phyloP scores from a whole-genome alignment of 2,888 invertebrate genomes.

The Leptinotarsa peninsularis region DNA sequence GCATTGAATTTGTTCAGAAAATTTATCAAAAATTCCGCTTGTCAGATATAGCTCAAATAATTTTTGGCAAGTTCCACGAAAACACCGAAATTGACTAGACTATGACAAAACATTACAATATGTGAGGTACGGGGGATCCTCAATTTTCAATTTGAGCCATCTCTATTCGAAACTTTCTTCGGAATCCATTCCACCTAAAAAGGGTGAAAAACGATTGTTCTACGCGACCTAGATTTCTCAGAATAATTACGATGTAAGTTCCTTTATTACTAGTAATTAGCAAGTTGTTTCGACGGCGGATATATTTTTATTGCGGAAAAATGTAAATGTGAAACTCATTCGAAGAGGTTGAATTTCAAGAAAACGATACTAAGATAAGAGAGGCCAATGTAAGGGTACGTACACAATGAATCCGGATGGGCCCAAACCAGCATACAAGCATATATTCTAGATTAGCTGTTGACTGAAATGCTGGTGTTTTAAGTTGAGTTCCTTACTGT shows the following conservation, averaged over 20 bases:
- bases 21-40: too few species aligned
- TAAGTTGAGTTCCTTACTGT: too few species aligned
- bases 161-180: background rate
- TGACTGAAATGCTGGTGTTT: too few species aligned
- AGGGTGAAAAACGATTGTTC: background rate
- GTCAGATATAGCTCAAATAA: background rate
- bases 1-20: too few species aligned
- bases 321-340: background rate
- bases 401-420: too few species aligned
- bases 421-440: too few species aligned
- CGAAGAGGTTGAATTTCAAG: background rate
- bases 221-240: background rate
- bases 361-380: background rate
- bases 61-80: background rate
- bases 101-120: background rate
- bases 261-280: background rate
- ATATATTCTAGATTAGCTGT: too few species aligned
- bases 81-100: background rate
- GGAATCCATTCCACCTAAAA: background rate
- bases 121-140: background rate
- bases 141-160: background rate
- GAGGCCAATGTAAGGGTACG: too few species aligned
- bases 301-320: conserved; percentile 9
- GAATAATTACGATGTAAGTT: conserved; percentile 1
- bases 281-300: conserved; percentile 9